Evolutionary conservation across 2,113 vertebrate species (phyloP).

Genomic region (Piprites chloris): DNA sequence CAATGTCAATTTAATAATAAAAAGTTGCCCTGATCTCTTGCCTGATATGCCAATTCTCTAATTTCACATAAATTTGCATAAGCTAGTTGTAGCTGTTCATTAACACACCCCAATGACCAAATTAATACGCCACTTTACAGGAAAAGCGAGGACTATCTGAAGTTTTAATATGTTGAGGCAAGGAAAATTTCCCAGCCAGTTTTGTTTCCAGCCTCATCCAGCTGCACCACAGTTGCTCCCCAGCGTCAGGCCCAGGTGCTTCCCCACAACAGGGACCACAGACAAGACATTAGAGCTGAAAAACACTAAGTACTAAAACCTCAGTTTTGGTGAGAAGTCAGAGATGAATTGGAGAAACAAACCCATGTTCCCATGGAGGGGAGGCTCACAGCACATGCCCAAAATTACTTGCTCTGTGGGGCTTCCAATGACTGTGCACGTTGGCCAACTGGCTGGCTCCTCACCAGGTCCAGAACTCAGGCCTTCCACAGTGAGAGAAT

Average conservation of each 20-base stretch:
- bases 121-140: background rate
- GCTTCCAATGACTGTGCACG: rapidly evolving
- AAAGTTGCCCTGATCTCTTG: background rate
- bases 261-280: background rate
- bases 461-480: background rate
- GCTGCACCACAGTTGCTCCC: background rate
- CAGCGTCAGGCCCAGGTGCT: background rate
- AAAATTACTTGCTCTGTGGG: background rate
- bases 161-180: background rate
- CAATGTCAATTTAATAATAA: background rate
- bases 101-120: background rate
- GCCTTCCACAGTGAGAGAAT: background rate
- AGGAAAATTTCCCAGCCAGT: background rate
- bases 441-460: background rate
- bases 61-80: conserved; percentile 19
- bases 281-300: background rate
- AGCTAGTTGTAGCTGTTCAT: background rate
- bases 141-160: background rate
- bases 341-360: background rate
- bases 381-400: background rate
- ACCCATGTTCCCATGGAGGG: rapidly evolving
- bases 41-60: background rate
- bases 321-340: background rate
- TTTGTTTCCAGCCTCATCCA: background rate
- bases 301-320: background rate